A percentile compares a stretch with the other conserved stretches of the same genome.
Conservation (phyloP, 2,797 vertebrate genomes). For the Sarcophilus harrisii region DNA sequence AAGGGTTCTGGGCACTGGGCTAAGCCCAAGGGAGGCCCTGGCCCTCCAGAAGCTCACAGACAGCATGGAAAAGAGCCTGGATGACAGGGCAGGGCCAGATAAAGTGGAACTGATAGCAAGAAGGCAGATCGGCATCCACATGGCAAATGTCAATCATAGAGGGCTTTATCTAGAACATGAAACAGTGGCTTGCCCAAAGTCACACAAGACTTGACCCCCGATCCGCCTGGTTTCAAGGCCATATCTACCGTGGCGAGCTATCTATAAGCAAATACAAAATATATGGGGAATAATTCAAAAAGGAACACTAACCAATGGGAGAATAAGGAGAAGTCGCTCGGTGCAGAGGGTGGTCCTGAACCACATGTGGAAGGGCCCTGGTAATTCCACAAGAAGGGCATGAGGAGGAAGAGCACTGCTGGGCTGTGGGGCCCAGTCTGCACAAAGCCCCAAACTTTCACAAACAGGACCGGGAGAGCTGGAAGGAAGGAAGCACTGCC, state of each 20-base stretch:
- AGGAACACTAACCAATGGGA: not conserved
- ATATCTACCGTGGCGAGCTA: not conserved
- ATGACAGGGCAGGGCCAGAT: not conserved
- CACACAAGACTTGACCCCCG: not conserved
- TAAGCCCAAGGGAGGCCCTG: not conserved
- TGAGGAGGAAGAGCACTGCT: not conserved
- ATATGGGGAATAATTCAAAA: not conserved
- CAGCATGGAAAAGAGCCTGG: not conserved
- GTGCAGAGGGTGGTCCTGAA: not conserved
- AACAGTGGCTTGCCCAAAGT: not conserved
- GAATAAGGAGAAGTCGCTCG: not conserved
- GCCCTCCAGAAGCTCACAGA: not conserved
- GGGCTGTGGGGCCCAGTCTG: not conserved
- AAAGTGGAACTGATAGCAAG: not conserved
- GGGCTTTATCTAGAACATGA: not conserved
- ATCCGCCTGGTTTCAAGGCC: not conserved
- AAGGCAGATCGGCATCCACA: not conserved
- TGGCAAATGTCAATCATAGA: not conserved
- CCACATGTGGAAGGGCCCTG: not conserved
- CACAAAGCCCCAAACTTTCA: not conserved
- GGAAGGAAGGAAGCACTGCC: conserved; percentile 89
- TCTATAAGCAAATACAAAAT: not conserved
- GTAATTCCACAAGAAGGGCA: not conserved
- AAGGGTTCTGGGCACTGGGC: not conserved
- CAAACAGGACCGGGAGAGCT: not conserved